phyloP scores from a whole-genome alignment of 2,888 invertebrate species.

The Scelioninae gen. 2 region DNA sequence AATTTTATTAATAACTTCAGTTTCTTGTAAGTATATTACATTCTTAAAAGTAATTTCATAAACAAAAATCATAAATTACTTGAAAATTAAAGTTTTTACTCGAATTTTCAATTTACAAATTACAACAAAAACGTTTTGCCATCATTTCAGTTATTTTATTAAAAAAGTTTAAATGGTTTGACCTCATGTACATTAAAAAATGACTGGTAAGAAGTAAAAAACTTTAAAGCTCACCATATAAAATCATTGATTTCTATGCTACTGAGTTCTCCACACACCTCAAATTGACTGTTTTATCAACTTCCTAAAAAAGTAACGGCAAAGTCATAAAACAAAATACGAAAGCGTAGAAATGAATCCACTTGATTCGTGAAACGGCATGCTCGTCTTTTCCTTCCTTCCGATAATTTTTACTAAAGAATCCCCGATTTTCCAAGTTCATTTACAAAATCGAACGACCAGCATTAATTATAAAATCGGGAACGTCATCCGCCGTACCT shows the following conservation, averaged over 20 bases:
- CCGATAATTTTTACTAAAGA: conserved; percentile 11
- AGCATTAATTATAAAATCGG: conserved; percentile 61
- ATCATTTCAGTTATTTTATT: not conserved
- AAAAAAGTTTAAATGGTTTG: not conserved
- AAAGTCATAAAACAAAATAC: conserved; percentile 20
- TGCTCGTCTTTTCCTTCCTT: conserved; percentile 44
- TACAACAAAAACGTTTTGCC: not conserved
- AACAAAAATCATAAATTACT: too few species aligned
- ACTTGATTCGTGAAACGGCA: conserved; percentile 40
- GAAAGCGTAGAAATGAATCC: conserved; percentile 44
- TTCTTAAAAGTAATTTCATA: too few species aligned
- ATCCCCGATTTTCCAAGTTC: not conserved
- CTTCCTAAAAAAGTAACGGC: conserved; percentile 30
- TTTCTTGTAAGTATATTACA: too few species aligned
- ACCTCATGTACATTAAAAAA: not conserved
- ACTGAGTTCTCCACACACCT: not conserved
- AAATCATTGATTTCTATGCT: conserved; percentile 6
- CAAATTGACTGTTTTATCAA: conserved; percentile 16
- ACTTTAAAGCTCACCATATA: conserved; percentile 3
- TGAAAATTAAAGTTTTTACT: not conserved
- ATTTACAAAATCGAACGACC: conserved; percentile 44
- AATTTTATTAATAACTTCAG: too few species aligned
- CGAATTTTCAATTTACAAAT: not conserved
- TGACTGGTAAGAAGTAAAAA: not conserved
- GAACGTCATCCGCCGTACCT: conserved; percentile 21